Evolutionary conservation across 1,140 invertebrate species (phyloP), one percentile per base, ranked within the genome.

Genomic region (Bicyclus anynana): DNA sequence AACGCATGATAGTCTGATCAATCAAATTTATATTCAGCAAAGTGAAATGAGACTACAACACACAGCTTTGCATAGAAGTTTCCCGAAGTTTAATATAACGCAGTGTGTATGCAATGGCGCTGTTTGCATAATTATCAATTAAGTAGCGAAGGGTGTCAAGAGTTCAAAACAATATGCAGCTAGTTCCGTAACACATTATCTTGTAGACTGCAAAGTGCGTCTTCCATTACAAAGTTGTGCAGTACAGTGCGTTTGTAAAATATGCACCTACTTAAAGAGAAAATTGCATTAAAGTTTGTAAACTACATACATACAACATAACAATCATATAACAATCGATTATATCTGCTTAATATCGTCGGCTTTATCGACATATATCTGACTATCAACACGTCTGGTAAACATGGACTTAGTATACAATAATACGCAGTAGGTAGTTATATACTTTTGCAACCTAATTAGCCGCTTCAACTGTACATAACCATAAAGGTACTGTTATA

Each of bases 71-170:
- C 40, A 1, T 18, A 16, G 44, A 26, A 47, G 2, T 47, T 47
- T 47, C 21, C 14, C 27, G 44, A 26, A 26, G 21, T 26, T 47
- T 27, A 16, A 47, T 26, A 26, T 13, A 47, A 16, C 1, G 16
- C 17, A 44, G 20, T 27, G 27, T 26, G 44, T 50, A 47, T 54
- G 18, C 17, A 14, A 10, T 54, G 52, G 5, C 5, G 9, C 13
- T 35, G 17, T 55, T 23, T 48, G 42, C 29, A 47, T 55, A 55
- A 44, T 53, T 44, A 53, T 53, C 23, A 53, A 53, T 44, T 55
- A 55, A 35, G 29, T 23, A 27, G 18, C 23, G 42, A 14, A 47
- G 10, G 17, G 42, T 23, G 40, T 55, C 42, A 55, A 55, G 26
- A 55, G 18, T 55, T 55, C 42, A 47, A 21, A 26, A 35, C 48